These are phyloP conservation scores for Oreotrochilus melanogaster DNA, from an alignment of 2,113 vertebrate genomes.

Conservation along the genomic window DNA sequence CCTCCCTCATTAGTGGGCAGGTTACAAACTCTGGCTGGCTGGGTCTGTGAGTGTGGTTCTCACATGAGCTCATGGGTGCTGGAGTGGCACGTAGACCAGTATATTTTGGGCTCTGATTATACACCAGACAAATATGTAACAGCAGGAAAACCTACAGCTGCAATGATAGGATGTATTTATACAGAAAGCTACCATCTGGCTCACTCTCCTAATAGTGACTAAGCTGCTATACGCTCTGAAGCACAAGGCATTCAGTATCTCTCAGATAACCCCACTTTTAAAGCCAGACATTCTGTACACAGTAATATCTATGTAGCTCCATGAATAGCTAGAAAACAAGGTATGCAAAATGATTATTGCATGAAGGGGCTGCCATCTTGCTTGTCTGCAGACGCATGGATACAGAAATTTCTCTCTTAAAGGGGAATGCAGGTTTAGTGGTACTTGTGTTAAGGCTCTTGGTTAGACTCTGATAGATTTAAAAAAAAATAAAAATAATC, in stretches of 20 bases:
- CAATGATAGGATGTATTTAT: slow-evolving; percentile 1
- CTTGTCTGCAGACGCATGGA: not conserved
- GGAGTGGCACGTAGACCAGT: not conserved
- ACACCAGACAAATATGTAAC: slow-evolving; percentile 22
- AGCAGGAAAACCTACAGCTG: slow-evolving; percentile 19
- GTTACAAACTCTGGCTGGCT: not conserved
- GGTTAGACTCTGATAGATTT: not conserved
- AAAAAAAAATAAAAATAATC: not conserved
- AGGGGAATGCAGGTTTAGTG: not conserved
- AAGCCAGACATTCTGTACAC: not conserved
- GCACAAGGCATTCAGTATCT: not conserved
- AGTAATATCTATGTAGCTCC: not conserved
- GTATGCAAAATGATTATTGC: not conserved
- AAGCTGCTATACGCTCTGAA: not conserved
- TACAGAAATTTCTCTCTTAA: not conserved
- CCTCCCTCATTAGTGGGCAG: not conserved
- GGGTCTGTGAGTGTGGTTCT: not conserved
- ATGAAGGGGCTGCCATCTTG: not conserved
- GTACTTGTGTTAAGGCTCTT: not conserved
- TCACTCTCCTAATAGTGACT: not conserved
- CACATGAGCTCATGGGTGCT: not conserved
- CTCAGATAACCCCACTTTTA: not conserved
- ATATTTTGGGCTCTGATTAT: slow-evolving; percentile 15
- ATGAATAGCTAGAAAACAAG: not conserved
- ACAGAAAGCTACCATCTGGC: not conserved